Conservation (phyloP, 1,140 invertebrate species). For the Diploscapter pachys region DNA sequence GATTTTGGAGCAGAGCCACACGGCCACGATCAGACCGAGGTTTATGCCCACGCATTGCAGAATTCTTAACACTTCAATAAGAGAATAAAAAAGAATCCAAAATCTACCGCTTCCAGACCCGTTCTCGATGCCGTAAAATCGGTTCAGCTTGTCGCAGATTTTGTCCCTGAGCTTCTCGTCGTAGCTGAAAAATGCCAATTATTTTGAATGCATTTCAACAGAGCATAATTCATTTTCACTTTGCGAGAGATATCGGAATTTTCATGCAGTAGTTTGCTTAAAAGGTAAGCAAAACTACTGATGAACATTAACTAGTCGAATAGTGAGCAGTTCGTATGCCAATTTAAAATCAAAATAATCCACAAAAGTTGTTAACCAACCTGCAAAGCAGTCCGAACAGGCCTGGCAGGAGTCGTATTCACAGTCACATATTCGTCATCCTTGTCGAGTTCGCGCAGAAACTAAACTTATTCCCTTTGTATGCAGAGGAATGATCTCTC, state of each 20-base stretch:
- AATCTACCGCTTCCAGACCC: slow-evolving; percentile 10
- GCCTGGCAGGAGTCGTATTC: background rate
- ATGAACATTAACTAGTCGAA: too few species aligned
- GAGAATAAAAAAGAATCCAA: background rate
- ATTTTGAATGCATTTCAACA: background rate
- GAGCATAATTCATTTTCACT: slow-evolving; percentile 1
- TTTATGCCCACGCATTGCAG: slow-evolving; percentile 45
- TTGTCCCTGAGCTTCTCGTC: slow-evolving; percentile 20
- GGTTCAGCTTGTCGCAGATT: slow-evolving; percentile 20
- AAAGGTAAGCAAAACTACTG: background rate
- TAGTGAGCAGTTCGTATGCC: too few species aligned
- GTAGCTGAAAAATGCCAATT: slow-evolving; percentile 1
- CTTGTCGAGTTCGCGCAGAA: background rate
- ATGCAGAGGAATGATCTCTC: too few species aligned
- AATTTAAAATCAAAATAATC: too few species aligned
- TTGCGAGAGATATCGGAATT: background rate
- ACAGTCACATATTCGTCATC: background rate
- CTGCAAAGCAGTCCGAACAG: background rate
- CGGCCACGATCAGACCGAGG: slow-evolving; percentile 26
- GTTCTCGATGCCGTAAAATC: slow-evolving; percentile 5
- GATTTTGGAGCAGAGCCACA: slow-evolving; percentile 26
- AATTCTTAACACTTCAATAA: slow-evolving; percentile 13
- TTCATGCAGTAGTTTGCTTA: background rate
- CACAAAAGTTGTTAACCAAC: too few species aligned
- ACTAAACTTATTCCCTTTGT: too few species aligned